Base-by-base conservation (phyloP, 2,888 invertebrate species). In the Epinotia demarniana region DNA sequence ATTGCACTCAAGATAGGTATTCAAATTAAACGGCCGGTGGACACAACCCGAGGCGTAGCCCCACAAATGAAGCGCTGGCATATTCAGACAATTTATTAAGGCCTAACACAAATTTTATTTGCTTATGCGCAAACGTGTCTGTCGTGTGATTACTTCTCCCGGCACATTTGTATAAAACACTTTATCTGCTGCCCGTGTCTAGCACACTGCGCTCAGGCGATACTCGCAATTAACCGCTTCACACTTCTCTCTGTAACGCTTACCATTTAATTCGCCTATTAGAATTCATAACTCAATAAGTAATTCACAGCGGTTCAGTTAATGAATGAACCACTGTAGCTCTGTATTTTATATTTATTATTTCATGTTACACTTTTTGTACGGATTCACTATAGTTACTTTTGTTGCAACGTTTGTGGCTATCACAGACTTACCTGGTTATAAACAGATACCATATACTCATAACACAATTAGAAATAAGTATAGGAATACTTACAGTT, bases 1-100 rank as follows among this genome's bases (percentile, higher is more conserved):
- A 91, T 92, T 85, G 84, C 84, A 81, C 82, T 82, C 79, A 72
- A 88, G 91, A 92, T 92, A 88, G 91, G 91, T 91, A 92, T 92
- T 91, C 89, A 87, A 91, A 92, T 90, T 83, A 82, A 87, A 89
- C 81, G 84, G 83, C 85, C 80, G 77, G 80, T 72, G 67, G 75
- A 72, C 71, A 81, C 85, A 82, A 81, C 83, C 85, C 80, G 79
- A 77, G 79, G 81, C 81, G 82, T 82, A 80, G 81, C 83, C 82
- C 80, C 84, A 88, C 89, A 89, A 85, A 89, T 84, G 84, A 86
- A 88, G 85, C 82, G 83, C 83, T 81, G 80, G 83, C 87, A 85
- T 85, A 84, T 85, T 86, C 81, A 84, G 82, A 84, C 82, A 85
- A 86, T 89, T 90, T 86, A 84, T 85, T 80, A 77, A 81, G 83